Evolutionary conservation across 1,140 invertebrate genomes (phyloP), one percentile per base, ranked within the genome.

Genomic region (Drosophila elegans): DNA sequence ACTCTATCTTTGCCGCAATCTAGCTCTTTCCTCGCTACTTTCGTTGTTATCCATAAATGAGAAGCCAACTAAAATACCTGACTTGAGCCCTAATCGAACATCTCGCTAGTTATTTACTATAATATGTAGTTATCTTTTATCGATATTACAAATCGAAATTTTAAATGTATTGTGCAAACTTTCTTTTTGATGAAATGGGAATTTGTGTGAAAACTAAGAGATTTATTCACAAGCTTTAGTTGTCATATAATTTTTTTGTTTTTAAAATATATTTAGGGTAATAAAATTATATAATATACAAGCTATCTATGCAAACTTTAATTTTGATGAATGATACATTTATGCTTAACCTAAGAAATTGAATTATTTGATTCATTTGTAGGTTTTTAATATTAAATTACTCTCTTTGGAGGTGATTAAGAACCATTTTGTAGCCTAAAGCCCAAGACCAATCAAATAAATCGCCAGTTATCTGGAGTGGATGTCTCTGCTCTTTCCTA

Each of bases 1-100:
- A 16, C 51, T 59, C n/a, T 13, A 45, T 45, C 51, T 13, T 41
- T 21, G 48, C 59, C 38, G 53, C 53, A 27, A 66, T 54, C 48
- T 62, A 10, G 13, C 7, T 13, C 27, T 51, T 51, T 12, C 11
- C 7, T 3, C 11, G 51, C 52, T 12, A 61, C 62, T 66, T 66
- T 66, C 62, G 11, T 64, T 38, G 41, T 16, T 29, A 16, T 54
- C 3, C 38, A 13, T 21, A 41, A 42, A 11, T 38, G 39, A 44
- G 39, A 27, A 38, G 32, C 29, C 29, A 32, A 32, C 29, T 32
- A 32, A 32, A 32, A 32, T 11, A 60, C 36, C 25, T 54, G 12
- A 54, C 21, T 61, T 10, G 1, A 16, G 25, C 11, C 45, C 3
- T 7, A 6, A 27, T 21, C 44, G 21, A 39, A 38, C 9, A 38